Percentiles rank a stretch among this genome's conserved stretches.
These are phyloP conservation scores for Labeo rohita DNA, from an alignment of 2,113 vertebrate genomes.

Conservation along the genomic window DNA sequence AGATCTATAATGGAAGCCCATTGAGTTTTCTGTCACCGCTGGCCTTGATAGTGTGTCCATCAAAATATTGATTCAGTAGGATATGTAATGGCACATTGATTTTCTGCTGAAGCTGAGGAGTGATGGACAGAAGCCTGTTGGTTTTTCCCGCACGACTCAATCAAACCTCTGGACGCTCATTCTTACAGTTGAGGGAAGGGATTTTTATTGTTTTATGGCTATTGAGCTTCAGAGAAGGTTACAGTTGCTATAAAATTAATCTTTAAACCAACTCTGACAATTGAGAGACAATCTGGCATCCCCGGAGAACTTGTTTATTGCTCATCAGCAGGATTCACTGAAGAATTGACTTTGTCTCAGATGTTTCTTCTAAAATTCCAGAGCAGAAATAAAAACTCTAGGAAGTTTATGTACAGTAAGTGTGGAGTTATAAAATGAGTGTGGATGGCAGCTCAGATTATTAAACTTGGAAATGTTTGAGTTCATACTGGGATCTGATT, in stretches of 20 bases:
- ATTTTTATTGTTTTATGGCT: constrained; percentile 36
- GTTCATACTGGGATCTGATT: not conserved
- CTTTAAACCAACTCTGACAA: constrained; percentile 22
- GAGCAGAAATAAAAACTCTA: not conserved
- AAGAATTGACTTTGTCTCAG: not conserved
- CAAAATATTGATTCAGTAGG: constrained; percentile 33
- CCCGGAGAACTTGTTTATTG: not conserved
- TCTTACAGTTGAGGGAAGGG: constrained; percentile 1
- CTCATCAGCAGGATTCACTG: not conserved
- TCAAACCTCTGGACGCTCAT: constrained; percentile 28
- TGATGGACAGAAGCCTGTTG: constrained; percentile 2
- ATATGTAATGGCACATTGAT: constrained; percentile 44
- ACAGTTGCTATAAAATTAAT: constrained; percentile 15
- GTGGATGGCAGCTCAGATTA: not conserved
- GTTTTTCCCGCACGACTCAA: not conserved
- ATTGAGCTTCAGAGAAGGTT: constrained; percentile 17
- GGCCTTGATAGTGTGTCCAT: constrained; percentile 42
- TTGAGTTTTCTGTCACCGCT: constrained; percentile 44
- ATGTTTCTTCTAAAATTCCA: not conserved
- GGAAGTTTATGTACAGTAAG: not conserved
- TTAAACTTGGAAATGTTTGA: not conserved
- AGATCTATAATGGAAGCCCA: constrained; percentile 18
- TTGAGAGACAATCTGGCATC: not conserved
- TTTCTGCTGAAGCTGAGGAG: constrained; percentile 37
- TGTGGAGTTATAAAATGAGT: not conserved